These are phyloP conservation scores for Ptychochromis oligacanthus DNA, from an alignment of 2,113 vertebrate species.

Conservation along the genomic window DNA sequence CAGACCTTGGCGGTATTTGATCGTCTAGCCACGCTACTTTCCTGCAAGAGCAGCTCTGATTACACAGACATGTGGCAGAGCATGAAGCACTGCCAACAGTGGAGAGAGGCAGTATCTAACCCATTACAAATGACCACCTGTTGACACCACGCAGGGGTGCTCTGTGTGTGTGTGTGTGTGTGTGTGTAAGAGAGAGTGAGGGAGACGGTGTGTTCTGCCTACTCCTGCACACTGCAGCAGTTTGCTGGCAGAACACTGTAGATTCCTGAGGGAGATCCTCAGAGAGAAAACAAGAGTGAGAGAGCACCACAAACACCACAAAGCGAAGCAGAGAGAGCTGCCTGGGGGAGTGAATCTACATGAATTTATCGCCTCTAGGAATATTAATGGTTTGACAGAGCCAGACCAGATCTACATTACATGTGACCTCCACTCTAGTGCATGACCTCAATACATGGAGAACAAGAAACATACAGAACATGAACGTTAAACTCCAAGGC, in stretches of 20 bases:
- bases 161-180: not conserved
- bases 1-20: slow-evolving; percentile 28
- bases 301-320: not conserved
- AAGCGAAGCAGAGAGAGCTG: not conserved
- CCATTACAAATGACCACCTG: slow-evolving; percentile 47
- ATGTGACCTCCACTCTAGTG: slow-evolving; percentile 21
- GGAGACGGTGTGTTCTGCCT: not conserved
- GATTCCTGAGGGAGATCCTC: slow-evolving; percentile 23
- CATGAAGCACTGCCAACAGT: slow-evolving; percentile 36
- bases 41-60: slow-evolving; percentile 50
- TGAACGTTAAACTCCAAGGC: not conserved
- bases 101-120: not conserved
- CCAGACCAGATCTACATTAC: not conserved
- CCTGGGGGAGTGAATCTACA: too few species aligned
- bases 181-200: not conserved
- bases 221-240: not conserved
- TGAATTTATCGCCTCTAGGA: not conserved
- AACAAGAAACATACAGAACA: too few species aligned
- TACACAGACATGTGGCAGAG: slow-evolving; percentile 49
- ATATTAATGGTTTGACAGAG: not conserved
- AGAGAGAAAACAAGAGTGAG: not conserved
- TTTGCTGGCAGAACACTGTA: not conserved
- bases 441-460: not conserved
- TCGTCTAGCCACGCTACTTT: slow-evolving; percentile 49
- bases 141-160: slow-evolving; percentile 9